A percentile compares a stretch with the other conserved stretches of the same genome.
These are phyloP conservation scores for Chironomus striatipennis DNA, from an alignment of 1,140 invertebrate genomes.

Conservation along the genomic window DNA sequence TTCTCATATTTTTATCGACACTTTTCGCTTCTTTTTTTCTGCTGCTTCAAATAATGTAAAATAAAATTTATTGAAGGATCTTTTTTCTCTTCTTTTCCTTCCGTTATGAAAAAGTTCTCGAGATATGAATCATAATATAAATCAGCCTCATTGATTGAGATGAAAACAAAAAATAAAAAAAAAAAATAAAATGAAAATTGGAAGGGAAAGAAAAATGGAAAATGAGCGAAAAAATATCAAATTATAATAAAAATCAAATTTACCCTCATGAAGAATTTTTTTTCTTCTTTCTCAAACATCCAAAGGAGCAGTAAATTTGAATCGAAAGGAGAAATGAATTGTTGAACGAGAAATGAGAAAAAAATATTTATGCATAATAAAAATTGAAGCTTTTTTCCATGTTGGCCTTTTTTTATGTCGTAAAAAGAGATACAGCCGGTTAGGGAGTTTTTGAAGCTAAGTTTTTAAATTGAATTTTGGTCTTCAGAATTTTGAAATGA, in stretches of 20 bases:
- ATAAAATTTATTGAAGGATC: conserved; percentile 9
- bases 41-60: not conserved
- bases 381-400: too few relatives aligned
- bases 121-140: not conserved
- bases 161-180: not conserved
- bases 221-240: not conserved
- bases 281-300: too few relatives aligned
- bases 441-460: too few relatives aligned
- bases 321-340: not conserved
- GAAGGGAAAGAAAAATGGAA: too few relatives aligned
- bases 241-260: not conserved
- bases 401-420: too few relatives aligned
- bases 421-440: too few relatives aligned
- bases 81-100: not conserved
- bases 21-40: not conserved
- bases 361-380: too few relatives aligned
- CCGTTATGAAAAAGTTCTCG: not conserved
- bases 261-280: not conserved
- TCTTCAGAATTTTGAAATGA: too few relatives aligned
- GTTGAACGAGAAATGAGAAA: not conserved
- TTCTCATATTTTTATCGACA: conserved; percentile 5
- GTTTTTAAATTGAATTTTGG: too few relatives aligned
- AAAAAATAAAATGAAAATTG: too few relatives aligned
- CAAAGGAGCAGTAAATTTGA: not conserved
- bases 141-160: not conserved